phyloP scores from a whole-genome alignment of 2,113 vertebrate genomes.

The Microcebus murinus region DNA sequence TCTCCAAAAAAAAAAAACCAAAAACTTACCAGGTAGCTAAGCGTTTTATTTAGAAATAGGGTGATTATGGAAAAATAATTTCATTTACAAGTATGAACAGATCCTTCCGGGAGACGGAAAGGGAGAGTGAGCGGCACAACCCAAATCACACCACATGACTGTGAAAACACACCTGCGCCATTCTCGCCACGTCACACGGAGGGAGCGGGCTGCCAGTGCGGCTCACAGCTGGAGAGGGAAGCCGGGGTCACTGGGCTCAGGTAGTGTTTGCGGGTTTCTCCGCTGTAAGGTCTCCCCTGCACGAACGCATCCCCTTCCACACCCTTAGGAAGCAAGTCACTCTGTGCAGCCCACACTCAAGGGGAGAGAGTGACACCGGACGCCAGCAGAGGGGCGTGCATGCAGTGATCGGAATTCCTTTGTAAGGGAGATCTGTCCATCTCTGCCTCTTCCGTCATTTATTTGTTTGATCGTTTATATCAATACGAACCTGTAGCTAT shows the following conservation, averaged over 20 bases:
- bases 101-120: no score
- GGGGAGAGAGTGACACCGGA: no score
- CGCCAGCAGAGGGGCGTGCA: rapidly evolving
- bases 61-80: neutral
- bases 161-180: rapidly evolving
- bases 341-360: neutral
- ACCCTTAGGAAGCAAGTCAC: neutral
- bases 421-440: neutral
- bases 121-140: no score
- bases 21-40: neutral
- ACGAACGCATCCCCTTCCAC: neutral
- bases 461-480: neutral
- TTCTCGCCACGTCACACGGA: rapidly evolving
- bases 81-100: neutral
- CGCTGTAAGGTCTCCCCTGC: no score
- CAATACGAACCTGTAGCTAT: neutral
- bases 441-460: neutral
- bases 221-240: neutral
- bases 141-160: no score
- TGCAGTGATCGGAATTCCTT: neutral
- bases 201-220: neutral
- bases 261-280: rapidly evolving
- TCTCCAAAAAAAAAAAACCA: neutral
- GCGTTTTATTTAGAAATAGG: neutral
- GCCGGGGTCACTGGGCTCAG: neutral